Conservation (phyloP, 2,888 invertebrate genomes). For the Hetaerina titia region DNA sequence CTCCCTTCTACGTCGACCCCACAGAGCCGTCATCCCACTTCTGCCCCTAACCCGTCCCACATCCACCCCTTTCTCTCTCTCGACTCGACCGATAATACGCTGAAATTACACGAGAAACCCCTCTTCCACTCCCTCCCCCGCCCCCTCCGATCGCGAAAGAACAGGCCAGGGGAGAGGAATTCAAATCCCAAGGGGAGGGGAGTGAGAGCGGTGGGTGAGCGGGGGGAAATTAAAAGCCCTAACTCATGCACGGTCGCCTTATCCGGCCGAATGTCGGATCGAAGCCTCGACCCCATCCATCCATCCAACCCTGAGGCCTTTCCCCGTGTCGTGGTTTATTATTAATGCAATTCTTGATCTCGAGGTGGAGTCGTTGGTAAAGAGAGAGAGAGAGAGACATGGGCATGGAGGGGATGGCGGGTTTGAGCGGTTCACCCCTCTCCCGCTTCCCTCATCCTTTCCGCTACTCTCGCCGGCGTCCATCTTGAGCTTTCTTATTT, state of each 20-base stretch:
- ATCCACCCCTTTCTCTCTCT: not conserved
- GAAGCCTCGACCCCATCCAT: not conserved
- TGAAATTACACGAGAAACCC: constrained; percentile 22
- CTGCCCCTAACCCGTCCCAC: not conserved
- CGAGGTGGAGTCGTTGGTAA: not conserved
- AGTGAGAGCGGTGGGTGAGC: not conserved
- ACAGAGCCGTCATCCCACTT: not conserved
- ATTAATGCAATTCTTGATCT: constrained; percentile 20
- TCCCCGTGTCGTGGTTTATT: not conserved
- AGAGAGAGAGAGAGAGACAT: no score
- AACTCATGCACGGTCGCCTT: constrained; percentile 12
- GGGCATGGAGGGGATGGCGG: no score
- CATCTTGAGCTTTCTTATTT: not conserved
- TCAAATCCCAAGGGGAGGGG: not conserved
- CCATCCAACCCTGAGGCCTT: not conserved
- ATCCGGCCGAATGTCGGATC: constrained; percentile 32
- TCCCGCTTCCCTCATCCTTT: not conserved
- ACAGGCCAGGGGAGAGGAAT: not conserved
- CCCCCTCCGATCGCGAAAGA: not conserved
- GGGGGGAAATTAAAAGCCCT: not conserved
- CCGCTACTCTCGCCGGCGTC: not conserved
- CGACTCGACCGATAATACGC: constrained; percentile 45
- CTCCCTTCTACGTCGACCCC: not conserved
- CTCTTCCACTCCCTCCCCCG: not conserved
- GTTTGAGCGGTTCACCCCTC: no score